Evolutionary conservation across 2,888 invertebrate genomes (phyloP), one percentile per base, ranked within the genome.

Genomic region (Cylindroiulus punctatus): DNA sequence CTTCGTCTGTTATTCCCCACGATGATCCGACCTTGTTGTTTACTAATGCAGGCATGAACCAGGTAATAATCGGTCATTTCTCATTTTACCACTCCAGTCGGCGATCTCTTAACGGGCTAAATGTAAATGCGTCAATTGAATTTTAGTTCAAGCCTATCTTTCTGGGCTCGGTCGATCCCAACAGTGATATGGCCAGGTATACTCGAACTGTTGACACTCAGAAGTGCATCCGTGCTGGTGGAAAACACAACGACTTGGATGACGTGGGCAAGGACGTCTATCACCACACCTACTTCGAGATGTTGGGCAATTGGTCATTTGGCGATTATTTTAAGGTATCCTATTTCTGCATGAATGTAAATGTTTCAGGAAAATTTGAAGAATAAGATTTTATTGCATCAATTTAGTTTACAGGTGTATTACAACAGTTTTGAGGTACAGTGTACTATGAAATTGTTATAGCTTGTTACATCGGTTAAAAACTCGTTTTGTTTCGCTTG

Each of bases 301-400:
- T 99, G 99, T 93, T 99, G 93, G 99, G 99, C 10, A 99, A 99
- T 91, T 99, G 99, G 99, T 99, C 99, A 0, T 99, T 99, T 92
- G 99, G 99, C n/a, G 98, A 99, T 91, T 99, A 99, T 91, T 99
- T 99, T 91, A 99, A 99, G 92, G 94, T 94, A 89, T n/a, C n/a
- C n/a, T n/a, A n/a, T n/a, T n/a, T n/a, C n/a, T n/a, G n/a, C n/a
- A n/a, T n/a, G n/a, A n/a, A n/a, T n/a, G n/a, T n/a, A n/a, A n/a
- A n/a, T n/a, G n/a, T n/a, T n/a, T n/a, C n/a, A n/a, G n/a, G n/a
- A n/a, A n/a, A n/a, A n/a, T n/a, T n/a, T n/a, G n/a, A n/a, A n/a
- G n/a, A n/a, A n/a, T n/a, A n/a, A n/a, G n/a, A n/a, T n/a, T n/a
- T n/a, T n/a, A n/a, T n/a, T n/a, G n/a, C n/a, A n/a, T n/a, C n/a